Base-by-base conservation (phyloP, 2,888 invertebrate genomes). In the Watsonalla binaria region DNA sequence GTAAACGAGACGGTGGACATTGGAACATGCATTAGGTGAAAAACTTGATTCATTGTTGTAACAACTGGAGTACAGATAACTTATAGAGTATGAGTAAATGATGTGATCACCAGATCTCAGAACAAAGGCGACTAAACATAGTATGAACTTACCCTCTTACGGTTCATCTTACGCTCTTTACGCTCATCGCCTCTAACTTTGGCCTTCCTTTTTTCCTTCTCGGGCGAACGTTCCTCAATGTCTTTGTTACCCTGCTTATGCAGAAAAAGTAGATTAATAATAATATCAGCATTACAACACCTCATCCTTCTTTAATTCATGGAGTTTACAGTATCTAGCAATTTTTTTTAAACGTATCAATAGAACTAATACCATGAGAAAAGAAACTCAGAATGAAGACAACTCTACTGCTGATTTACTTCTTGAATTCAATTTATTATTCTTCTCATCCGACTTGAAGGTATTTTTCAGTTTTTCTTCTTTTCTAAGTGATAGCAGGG, bases 91-190 rank as follows among this genome's bases (percentile, higher is more conserved):
- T 6, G 37, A 5, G 8, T 5, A 37, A 37, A 11, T 42, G 5
- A 11, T 11, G 11, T 42, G 5, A 42, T 5, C 42, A 11, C 8
- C 11, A 42, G 5, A 11, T 42, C 13, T 5, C 14, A 33, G 13
- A 15, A 46, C 11, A 46, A 46, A 11, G 15, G 13, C 13, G 24
- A 39, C 15, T 14, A 9, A 9, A 11, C 9, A 7, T 14, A 11
- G 35, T 48, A 13, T 15, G 9, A 49, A 78, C 92, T 87, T 88
- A 95, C 95, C 90, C 96, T 92, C 82, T 96, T 96, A 34, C 96
- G 92, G 53, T 94, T 95, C 74, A 95, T 87, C 89, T 96, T 96
- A 76, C 96, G 93, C 83, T 96, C 96, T 86, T 95, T 95, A 64
- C 96, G 93, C 61, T 90, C 90, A 63, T 90, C 90, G 11, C 84